Evolutionary conservation across 1,140 invertebrate genomes (phyloP), one percentile per base, ranked within the genome.

Genomic region (Halesus radiatus): DNA sequence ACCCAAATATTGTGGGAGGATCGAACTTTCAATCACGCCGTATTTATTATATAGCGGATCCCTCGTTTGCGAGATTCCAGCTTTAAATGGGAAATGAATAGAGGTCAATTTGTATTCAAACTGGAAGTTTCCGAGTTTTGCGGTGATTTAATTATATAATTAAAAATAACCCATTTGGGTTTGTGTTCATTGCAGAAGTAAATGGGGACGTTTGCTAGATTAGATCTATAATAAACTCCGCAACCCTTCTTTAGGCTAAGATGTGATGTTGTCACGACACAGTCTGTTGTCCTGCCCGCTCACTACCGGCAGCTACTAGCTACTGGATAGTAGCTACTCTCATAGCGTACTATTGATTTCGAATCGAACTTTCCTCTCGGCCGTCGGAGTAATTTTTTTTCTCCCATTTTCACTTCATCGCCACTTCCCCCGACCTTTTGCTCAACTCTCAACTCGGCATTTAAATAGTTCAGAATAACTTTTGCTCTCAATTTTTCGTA

Each of bases 241-340:
- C 56, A 60, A 60, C 18, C 18, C 56, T 60, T 60, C 56, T 8
- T 15, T 18, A 23, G 26, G 54, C 23, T 60, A 13, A 23, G 56
- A 60, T 60, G 56, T 60, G 56, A 60, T n/a, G 20, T 60, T 60
- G 56, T 60, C 56, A 60, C 56, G 56, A 60, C 56, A 60, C 15
- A 10, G 56, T 22, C n/a, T 58, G n/a, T 45, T 45, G 37, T 45
- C 37, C 37, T 45, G 37, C 37, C 37, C 37, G 37, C 10, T 45
- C 37, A 45, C 37, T 45, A 45, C 13, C 10, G 32, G 32, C 32
- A 37, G 37, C 37, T 13, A 45, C 1, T 45, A 13, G 8, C 37
- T 45, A 45, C 8, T 13, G n/a, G n/a, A n/a, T n/a, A n/a, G n/a
- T n/a, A n/a, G n/a, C n/a, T n/a, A n/a, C n/a, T n/a, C 32, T 3